phyloP scores from a whole-genome alignment of 2,113 vertebrate genomes.

The Lutjanus erythropterus region DNA sequence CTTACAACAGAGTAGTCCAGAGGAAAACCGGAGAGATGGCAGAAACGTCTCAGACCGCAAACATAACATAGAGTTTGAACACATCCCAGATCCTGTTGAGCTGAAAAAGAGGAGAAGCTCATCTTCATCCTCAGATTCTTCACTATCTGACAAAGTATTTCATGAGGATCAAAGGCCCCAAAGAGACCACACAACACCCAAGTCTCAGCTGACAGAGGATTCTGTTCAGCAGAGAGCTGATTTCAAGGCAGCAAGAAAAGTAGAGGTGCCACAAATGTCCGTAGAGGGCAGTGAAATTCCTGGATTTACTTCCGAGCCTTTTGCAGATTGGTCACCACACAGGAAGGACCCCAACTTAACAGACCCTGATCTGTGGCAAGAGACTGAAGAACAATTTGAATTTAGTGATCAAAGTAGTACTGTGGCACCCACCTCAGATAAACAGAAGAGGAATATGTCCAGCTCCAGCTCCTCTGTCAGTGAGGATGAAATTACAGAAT shows the following conservation, averaged over 20 bases:
- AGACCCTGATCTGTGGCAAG: slow-evolving; percentile 70
- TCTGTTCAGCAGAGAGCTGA: slow-evolving; percentile 58
- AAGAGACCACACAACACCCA: not conserved
- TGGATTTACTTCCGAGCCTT: slow-evolving; percentile 63
- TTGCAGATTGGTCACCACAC: slow-evolving; percentile 64
- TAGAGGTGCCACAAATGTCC: slow-evolving; percentile 30
- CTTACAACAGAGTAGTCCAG: slow-evolving; percentile 1
- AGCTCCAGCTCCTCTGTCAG: slow-evolving; percentile 76
- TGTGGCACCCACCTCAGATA: slow-evolving; percentile 33
- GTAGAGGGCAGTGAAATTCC: slow-evolving; percentile 22
- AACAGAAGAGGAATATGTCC: slow-evolving; percentile 20
- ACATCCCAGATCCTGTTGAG: slow-evolving; percentile 65
- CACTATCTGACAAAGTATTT: slow-evolving; percentile 44
- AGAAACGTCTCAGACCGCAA: slow-evolving; percentile 17
- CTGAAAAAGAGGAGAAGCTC: slow-evolving; percentile 41
- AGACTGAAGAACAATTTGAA: slow-evolving; percentile 83
- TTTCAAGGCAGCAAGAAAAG: not conserved
- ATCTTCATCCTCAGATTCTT: slow-evolving; percentile 74
- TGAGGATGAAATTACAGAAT: slow-evolving; percentile 65
- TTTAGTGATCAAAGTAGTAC: slow-evolving; percentile 83
- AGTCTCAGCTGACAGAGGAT: slow-evolving; percentile 29
- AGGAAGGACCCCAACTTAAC: slow-evolving; percentile 19
- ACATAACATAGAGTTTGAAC: slow-evolving; percentile 67
- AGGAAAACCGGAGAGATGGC: slow-evolving; percentile 22
- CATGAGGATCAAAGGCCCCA: slow-evolving; percentile 8